Evolutionary conservation across 2,797 vertebrate species (phyloP).

Genomic region (Malurus splendens): DNA sequence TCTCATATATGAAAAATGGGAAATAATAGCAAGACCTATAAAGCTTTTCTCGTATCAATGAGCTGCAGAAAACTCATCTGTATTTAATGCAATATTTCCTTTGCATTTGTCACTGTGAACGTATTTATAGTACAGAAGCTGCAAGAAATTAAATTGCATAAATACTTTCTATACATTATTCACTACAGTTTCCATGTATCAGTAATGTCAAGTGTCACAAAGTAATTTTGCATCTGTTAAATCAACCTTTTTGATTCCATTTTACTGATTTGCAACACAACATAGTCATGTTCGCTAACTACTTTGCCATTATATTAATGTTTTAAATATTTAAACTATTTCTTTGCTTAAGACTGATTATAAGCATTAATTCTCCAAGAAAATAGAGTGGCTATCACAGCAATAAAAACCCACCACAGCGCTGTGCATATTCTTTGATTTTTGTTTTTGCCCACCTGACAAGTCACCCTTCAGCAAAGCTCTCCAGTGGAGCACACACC

Average conservation of each 20-base stretch:
- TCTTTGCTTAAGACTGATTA: not conserved
- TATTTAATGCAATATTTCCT: not conserved
- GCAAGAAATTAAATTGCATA: not conserved
- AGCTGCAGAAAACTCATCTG: not conserved
- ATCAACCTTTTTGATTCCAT: not conserved
- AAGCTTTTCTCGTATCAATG: not conserved
- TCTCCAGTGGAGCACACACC: not conserved
- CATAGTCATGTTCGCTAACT: not conserved
- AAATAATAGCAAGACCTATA: slow-evolving; percentile 1
- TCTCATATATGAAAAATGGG: slow-evolving; percentile 17
- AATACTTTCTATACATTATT: not conserved
- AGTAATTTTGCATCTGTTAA: not conserved
- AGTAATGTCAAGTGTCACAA: not conserved
- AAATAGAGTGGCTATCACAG: not conserved
- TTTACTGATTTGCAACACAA: not conserved
- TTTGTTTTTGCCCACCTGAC: not conserved
- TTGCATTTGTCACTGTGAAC: not conserved
- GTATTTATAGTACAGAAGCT: not conserved
- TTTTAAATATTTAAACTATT: not conserved
- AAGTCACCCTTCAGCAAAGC: not conserved
- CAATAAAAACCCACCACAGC: not conserved
- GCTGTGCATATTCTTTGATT: not conserved
- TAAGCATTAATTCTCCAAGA: not conserved
- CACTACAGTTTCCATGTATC: not conserved
- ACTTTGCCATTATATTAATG: not conserved